These are phyloP conservation scores for Oppia nitens DNA, from an alignment of 1,140 invertebrate species.

Conservation along the genomic window DNA sequence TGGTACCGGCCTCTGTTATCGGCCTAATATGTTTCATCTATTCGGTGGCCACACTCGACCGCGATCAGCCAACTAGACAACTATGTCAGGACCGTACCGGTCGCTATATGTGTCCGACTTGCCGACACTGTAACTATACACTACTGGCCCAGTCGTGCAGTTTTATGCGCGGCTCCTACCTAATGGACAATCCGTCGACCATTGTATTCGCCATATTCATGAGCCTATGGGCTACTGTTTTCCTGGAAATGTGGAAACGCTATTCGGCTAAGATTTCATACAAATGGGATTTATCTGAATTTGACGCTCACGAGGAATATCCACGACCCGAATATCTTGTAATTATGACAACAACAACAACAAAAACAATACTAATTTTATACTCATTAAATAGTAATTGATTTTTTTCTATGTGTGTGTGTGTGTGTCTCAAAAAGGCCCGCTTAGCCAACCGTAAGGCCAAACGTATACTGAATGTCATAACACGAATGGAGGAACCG, in stretches of 20 bases:
- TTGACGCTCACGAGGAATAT: conserved; percentile 53
- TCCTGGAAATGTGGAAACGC: conserved; percentile 86
- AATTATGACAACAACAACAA: too few relatives aligned
- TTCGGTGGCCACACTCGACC: conserved; percentile 45
- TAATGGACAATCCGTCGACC: conserved; percentile 88
- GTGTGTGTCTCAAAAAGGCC: background rate
- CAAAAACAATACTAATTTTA: background rate
- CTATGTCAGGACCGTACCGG: conserved; percentile 47
- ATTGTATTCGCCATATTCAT: conserved; percentile 88
- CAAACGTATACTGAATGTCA: background rate
- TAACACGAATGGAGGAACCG: conserved; percentile 53
- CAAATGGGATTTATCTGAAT: conserved; percentile 72
- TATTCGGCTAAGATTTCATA: conserved; percentile 77
- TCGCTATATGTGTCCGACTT: conserved; percentile 63
- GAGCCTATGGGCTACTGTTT: conserved; percentile 84
- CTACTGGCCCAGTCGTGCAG: conserved; percentile 64
- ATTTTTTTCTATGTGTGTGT: background rate
- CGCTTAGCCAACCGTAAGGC: background rate
- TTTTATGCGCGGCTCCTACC: conserved; percentile 65
- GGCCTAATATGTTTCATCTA: conserved; percentile 39
- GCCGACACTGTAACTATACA: conserved; percentile 76
- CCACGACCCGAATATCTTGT: conserved; percentile 58
- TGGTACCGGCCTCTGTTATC: conserved; percentile 38
- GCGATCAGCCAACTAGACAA: conserved; percentile 59
- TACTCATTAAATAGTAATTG: background rate